Base-by-base conservation (phyloP, 2,797 vertebrate species). In the Rhinichthys osculus region DNA sequence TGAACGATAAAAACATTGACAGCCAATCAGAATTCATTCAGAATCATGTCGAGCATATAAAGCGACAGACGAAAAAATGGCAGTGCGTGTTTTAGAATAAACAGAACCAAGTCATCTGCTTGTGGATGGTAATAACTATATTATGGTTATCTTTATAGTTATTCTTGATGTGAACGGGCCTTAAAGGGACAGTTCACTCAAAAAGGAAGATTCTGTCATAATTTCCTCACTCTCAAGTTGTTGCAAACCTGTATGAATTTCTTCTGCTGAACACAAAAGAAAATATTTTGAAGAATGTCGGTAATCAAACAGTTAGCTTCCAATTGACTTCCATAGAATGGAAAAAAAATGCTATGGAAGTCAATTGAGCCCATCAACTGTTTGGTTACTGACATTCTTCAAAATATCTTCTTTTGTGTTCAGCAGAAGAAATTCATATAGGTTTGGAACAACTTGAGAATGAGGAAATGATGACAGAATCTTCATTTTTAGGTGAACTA, bases 21-120 rank as follows among this genome's bases (percentile, higher is more conserved):
- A 64, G 27, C 11, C 11, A 64, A 64, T 14, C 13, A 64, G 13
- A 64, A 64, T 30, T 13, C 2, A 14, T 30, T 64, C 11, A 13
- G 23, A 50, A 50, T 50, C 47, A 50, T 50, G 4, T 64, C 1
- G 0, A 16, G 13, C 0, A 30, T 16, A 16, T 64, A 30, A 64
- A 64, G 13, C 0, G 5, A 5, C 21, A n/a, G 23, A 10, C n/a
- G 0, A 62, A 62, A 62, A 27, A 27, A 27, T 5, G 0, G 4
- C 59, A 27, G 4, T 1, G 1, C 1, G 7, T 64, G 59, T n/a
- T 64, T 64, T 62, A 27, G 5, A 27, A 62, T 62, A 64, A 30
- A 64, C n/a, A 64, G 59, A 64, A 64, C 59, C 11, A 64, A 7
- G 27, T 62, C 4, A 9, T 30, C 59, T 27, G n/a, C n/a, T 64